Conservation (phyloP, 2,113 vertebrate genomes). For the Paratilapia polleni region DNA sequence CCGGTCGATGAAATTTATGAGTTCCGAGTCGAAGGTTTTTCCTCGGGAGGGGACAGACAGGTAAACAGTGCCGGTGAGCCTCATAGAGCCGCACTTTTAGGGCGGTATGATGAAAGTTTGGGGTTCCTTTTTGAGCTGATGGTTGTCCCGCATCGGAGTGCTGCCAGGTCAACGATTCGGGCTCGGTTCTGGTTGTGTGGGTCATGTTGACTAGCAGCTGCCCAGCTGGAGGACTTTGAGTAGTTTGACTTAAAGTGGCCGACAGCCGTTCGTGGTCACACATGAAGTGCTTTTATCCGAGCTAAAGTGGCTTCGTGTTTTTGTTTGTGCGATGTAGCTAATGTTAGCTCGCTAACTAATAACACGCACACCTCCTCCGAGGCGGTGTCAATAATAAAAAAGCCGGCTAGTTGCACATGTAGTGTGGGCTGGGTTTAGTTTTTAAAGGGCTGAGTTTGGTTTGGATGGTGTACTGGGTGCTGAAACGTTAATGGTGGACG, state of each 20-base stretch:
- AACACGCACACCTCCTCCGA: conserved; percentile 61
- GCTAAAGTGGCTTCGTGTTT: conserved; percentile 57
- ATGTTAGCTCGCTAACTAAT: conserved; percentile 75
- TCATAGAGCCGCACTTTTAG: conserved; percentile 27
- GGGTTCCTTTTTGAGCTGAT: conserved; percentile 7
- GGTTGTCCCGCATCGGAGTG: conserved; percentile 59
- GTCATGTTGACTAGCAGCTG: conserved; percentile 14
- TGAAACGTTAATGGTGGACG: conserved; percentile 68
- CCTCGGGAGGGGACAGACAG: conserved; percentile 53
- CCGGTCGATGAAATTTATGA: conserved; percentile 65
- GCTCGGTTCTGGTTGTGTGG: conserved; percentile 68
- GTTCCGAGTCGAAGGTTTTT: conserved; percentile 63
- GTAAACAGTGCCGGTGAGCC: conserved; percentile 50
- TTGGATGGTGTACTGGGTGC: conserved; percentile 36
- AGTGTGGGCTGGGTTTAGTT: conserved; percentile 69
- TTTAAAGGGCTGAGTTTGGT: conserved; percentile 73
- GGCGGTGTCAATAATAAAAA: conserved; percentile 68
- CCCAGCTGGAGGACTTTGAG: conserved; percentile 28
- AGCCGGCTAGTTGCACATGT: conserved; percentile 75
- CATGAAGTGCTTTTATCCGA: not conserved
- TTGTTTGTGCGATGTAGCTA: conserved; percentile 70
- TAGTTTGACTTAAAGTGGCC: conserved; percentile 13
- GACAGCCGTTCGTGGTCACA: not conserved
- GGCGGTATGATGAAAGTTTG: conserved; percentile 62
- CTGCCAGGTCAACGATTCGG: conserved; percentile 56